phyloP scores from a whole-genome alignment of 2,888 invertebrate species.

The Ariolimax columbianus region DNA sequence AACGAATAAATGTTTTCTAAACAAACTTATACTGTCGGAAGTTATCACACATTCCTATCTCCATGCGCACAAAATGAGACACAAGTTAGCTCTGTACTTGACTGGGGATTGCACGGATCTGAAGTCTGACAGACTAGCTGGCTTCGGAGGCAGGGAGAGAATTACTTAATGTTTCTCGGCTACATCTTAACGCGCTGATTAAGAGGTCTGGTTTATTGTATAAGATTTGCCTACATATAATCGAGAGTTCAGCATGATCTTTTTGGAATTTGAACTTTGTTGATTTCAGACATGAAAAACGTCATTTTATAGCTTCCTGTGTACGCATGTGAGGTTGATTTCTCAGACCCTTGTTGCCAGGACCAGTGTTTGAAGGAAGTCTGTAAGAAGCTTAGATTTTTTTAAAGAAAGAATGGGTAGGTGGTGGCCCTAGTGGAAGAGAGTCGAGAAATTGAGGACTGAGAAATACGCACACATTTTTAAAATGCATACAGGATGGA shows the following conservation, averaged over 20 bases:
- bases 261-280: background rate
- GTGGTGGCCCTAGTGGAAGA: too few species aligned
- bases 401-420: too few species aligned
- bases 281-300: background rate
- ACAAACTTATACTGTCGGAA: background rate
- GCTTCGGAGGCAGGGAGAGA: background rate
- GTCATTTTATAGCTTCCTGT: background rate
- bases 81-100: background rate
- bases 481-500: too few species aligned
- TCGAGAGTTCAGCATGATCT: background rate
- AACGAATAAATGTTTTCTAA: background rate
- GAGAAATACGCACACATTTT: too few species aligned
- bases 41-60: conserved; percentile 16
- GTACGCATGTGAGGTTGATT: background rate
- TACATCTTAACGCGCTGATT: background rate
- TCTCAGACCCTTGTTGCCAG: too few species aligned
- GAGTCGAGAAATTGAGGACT: too few species aligned
- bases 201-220: background rate
- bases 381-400: too few species aligned
- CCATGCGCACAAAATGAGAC: background rate
- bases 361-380: too few species aligned
- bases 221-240: background rate
- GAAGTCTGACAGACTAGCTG: background rate
- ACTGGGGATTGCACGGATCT: background rate
- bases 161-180: background rate